Percentiles rank a stretch among this genome's conserved stretches.
phyloP scores from a whole-genome alignment of 1,140 invertebrate genomes.

The Aradophagus sp. region DNA sequence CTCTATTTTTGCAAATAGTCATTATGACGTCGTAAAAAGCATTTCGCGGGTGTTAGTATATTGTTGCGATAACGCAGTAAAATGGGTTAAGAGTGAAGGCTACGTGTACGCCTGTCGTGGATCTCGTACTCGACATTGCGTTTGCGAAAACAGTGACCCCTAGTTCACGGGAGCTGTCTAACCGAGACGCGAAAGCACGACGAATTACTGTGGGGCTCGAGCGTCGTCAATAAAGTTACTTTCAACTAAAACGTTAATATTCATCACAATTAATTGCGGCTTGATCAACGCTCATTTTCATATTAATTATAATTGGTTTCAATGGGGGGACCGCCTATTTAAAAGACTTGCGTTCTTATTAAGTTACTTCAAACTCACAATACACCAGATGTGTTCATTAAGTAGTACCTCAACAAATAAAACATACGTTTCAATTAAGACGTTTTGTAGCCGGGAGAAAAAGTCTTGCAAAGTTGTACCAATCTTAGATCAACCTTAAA shows the following conservation, averaged over 20 bases:
- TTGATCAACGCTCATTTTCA: constrained; percentile 20
- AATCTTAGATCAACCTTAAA: too few relatives aligned
- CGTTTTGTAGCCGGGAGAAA: too few relatives aligned
- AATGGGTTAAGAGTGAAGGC: constrained; percentile 51
- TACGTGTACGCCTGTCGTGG: constrained; percentile 13
- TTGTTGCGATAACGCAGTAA: constrained; percentile 33
- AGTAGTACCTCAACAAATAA: too few relatives aligned
- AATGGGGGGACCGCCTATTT: too few relatives aligned
- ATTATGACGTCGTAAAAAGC: too few relatives aligned
- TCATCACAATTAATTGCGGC: constrained; percentile 22
- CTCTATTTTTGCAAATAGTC: too few relatives aligned
- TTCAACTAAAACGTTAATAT: constrained; percentile 28
- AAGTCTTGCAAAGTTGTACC: too few relatives aligned
- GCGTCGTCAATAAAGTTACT: constrained; percentile 24
- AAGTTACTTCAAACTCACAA: too few relatives aligned
- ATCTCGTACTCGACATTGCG: constrained; percentile 23
- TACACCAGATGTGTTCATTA: too few relatives aligned
- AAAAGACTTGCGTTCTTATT: too few relatives aligned
- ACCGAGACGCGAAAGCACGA: constrained; percentile 16
- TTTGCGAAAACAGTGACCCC: constrained; percentile 52
- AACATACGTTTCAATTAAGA: too few relatives aligned
- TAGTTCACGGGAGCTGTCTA: constrained; percentile 27
- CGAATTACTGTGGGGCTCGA: constrained; percentile 14
- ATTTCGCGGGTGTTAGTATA: constrained; percentile 6
- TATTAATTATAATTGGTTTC: constrained; percentile 33